These are phyloP conservation scores for Glyptemys insculpta DNA, from an alignment of 2,797 vertebrate species.

Conservation along the genomic window DNA sequence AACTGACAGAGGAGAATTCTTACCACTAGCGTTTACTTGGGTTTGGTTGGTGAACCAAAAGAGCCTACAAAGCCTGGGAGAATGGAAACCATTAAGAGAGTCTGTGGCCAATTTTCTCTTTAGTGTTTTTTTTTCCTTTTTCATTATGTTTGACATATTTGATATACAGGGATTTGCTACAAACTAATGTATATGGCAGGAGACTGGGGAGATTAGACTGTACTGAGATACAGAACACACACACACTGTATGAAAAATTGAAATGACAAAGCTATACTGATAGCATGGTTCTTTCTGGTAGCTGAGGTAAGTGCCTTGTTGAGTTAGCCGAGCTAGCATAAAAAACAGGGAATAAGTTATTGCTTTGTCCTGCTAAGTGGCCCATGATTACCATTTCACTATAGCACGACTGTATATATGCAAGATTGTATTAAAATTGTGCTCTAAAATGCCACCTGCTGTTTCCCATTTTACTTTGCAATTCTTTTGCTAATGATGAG, in stretches of 20 bases:
- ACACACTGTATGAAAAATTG: not conserved
- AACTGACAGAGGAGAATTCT: not conserved
- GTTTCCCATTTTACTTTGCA: not conserved
- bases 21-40: not conserved
- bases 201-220: not conserved
- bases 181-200: not conserved
- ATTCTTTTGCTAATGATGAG: not conserved
- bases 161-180: not conserved
- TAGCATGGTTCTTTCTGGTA: constrained; percentile 2
- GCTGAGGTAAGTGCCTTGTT: not conserved
- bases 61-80: not conserved
- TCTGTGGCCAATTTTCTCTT: not conserved
- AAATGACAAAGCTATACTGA: not conserved
- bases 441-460: not conserved
- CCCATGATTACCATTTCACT: not conserved
- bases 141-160: not conserved
- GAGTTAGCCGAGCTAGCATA: not conserved
- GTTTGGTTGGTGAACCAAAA: constrained; percentile 25
- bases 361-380: rapidly evolving
- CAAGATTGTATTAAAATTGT: not conserved
- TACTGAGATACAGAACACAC: not conserved
- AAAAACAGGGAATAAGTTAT: not conserved
- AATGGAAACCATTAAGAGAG: not conserved
- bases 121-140: not conserved
- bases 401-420: not conserved